These are phyloP conservation scores for Dicrurus megarhynchus DNA, from an alignment of 2,113 vertebrate species.

Conservation along the genomic window DNA sequence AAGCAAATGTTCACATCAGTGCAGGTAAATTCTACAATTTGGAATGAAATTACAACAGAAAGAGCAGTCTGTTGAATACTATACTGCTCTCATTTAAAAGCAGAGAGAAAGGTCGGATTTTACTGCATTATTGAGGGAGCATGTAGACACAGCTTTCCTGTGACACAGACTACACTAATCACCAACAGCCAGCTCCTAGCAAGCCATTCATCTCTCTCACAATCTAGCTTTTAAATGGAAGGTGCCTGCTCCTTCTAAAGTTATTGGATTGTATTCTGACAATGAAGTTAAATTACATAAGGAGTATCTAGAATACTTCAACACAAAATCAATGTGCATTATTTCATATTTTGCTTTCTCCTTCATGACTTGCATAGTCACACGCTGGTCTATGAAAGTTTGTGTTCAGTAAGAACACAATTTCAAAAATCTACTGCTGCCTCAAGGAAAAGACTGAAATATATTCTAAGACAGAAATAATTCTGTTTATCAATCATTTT, in stretches of 20 bases:
- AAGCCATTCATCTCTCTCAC: not conserved
- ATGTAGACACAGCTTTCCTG: not conserved
- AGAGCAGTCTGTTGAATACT: not conserved
- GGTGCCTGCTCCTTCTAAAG: not conserved
- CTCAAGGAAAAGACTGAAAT: slow-evolving; percentile 31
- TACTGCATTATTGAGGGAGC: not conserved
- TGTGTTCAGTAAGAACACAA: not conserved
- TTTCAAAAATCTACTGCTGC: slow-evolving; percentile 23
- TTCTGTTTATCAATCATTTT: slow-evolving; percentile 55
- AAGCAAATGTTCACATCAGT: not conserved
- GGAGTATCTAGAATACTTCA: not conserved
- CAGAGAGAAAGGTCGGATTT: not conserved
- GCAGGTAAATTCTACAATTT: not conserved
- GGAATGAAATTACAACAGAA: not conserved
- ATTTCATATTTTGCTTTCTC: slow-evolving; percentile 18
- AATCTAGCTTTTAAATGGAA: not conserved
- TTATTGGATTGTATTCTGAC: not conserved
- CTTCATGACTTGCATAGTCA: not conserved
- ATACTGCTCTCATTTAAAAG: not conserved
- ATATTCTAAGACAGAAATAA: slow-evolving; percentile 20
- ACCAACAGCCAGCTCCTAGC: not conserved
- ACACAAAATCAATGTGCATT: slow-evolving; percentile 40
- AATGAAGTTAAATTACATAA: slow-evolving; percentile 36
- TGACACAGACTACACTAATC: not conserved
- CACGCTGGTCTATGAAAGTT: not conserved